phyloP scores from a whole-genome alignment of 2,113 vertebrate genomes.

The Neomonachus schauinslandi region DNA sequence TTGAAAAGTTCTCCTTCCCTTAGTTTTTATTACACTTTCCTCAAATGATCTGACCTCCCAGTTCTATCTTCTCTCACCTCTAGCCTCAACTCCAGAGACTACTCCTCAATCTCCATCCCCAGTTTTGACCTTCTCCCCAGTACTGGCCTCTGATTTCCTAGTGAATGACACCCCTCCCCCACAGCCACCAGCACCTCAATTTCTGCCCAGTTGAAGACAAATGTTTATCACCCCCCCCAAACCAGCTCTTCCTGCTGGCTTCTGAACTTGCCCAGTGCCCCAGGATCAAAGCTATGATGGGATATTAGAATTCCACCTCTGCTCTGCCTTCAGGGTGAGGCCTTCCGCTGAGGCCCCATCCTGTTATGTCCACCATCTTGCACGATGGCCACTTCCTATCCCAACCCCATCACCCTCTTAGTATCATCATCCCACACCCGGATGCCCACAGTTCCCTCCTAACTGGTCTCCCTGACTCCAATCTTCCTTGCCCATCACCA shows the following conservation, averaged over 20 bases:
- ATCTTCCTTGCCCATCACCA: background rate
- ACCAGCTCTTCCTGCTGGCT: background rate
- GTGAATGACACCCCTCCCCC: background rate
- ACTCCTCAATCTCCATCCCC: background rate
- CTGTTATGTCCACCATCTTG: background rate
- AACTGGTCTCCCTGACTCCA: background rate
- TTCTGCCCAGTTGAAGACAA: background rate
- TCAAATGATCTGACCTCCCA: background rate
- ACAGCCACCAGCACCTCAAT: background rate
- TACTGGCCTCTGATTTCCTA: background rate
- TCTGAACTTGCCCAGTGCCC: background rate
- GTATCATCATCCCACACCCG: background rate
- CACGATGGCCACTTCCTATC: background rate
- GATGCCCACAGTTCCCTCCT: background rate
- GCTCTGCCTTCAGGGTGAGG: background rate
- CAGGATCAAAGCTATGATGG: background rate
- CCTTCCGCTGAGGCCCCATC: background rate
- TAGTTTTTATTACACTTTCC: background rate
- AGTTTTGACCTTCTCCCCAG: background rate
- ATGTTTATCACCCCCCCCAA: background rate
- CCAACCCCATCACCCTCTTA: background rate
- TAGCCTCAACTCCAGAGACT: background rate
- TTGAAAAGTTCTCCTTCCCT: background rate
- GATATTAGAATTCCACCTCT: constrained; percentile 21
- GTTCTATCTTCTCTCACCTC: background rate